phyloP scores from a whole-genome alignment of 1,140 invertebrate genomes.

The Tetramorium parvispinum region DNA sequence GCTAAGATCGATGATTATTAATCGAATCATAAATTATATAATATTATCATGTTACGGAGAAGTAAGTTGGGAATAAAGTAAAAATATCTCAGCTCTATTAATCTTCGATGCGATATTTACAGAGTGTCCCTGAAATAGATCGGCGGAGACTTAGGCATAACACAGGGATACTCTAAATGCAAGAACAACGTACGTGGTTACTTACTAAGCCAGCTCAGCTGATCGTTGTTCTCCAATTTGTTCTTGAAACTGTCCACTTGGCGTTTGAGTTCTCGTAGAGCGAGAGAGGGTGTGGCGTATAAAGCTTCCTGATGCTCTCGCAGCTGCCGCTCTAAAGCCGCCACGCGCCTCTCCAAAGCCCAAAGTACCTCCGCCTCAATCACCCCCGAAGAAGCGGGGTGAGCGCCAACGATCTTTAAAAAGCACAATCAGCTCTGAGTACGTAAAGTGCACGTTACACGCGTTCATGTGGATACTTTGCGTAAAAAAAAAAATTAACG shows the following conservation, averaged over 20 bases:
- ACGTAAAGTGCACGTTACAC: background rate
- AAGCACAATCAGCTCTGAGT: conserved; percentile 3
- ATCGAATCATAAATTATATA: conserved; percentile 1
- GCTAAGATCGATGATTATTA: background rate
- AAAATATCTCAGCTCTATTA: background rate
- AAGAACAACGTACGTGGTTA: conserved; percentile 44
- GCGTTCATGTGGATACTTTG: background rate
- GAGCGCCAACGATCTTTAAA: conserved; percentile 82
- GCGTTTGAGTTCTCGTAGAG: conserved; percentile 88
- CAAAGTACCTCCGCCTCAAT: conserved; percentile 86
- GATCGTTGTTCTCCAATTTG: conserved; percentile 90
- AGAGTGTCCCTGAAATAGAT: background rate
- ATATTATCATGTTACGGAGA: background rate
- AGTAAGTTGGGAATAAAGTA: background rate
- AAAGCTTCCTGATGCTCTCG: conserved; percentile 80
- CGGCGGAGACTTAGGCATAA: background rate
- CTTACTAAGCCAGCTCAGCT: conserved; percentile 90
- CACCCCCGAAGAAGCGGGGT: conserved; percentile 84
- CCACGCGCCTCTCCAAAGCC: conserved; percentile 86
- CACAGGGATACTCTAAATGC: background rate
- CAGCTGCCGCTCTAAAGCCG: conserved; percentile 88
- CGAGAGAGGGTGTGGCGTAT: conserved; percentile 82
- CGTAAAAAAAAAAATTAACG: background rate
- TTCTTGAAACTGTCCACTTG: conserved; percentile 89
- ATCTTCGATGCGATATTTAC: background rate